Percentiles rank a stretch among this genome's conserved stretches.
phyloP scores from a whole-genome alignment of 2,888 invertebrate genomes.

The Agapostemon virescens region DNA sequence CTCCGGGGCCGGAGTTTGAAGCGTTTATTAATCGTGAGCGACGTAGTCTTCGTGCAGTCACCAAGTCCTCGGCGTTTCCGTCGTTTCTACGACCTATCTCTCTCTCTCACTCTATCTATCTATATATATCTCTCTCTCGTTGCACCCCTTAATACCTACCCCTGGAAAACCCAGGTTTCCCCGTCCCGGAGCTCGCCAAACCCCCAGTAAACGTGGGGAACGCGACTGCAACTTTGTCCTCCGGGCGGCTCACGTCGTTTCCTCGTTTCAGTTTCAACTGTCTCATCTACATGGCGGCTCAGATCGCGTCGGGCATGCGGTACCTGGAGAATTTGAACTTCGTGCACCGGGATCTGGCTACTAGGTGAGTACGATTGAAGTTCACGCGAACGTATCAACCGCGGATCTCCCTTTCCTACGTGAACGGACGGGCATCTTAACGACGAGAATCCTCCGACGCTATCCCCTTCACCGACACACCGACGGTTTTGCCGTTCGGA shows the following conservation, averaged over 20 bases:
- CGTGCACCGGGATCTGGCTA: conserved; percentile 94
- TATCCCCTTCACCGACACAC: conserved; percentile 3
- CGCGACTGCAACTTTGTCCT: conserved; percentile 55
- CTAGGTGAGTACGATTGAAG: conserved; percentile 82
- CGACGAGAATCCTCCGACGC: conserved; percentile 27
- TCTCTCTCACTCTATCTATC: background rate
- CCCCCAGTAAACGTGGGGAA: conserved; percentile 30
- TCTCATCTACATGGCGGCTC: conserved; percentile 90
- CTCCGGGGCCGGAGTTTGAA: conserved; percentile 56
- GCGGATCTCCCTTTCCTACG: conserved; percentile 51
- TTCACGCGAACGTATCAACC: conserved; percentile 52
- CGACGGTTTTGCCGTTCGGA: conserved; percentile 37
- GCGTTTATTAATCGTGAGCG: conserved; percentile 66
- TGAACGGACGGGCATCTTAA: conserved; percentile 54
- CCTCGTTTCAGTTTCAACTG: conserved; percentile 84
- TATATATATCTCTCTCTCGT: background rate
- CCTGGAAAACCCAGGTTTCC: background rate
- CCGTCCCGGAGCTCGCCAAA: background rate
- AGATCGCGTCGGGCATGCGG: conserved; percentile 94
- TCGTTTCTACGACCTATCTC: conserved; percentile 19
- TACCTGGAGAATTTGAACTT: conserved; percentile 94
- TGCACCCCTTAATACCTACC: background rate
- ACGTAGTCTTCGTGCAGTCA: conserved; percentile 44
- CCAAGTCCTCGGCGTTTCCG: conserved; percentile 14
- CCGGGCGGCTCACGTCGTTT: conserved; percentile 53